phyloP scores from a whole-genome alignment of 2,797 vertebrate genomes.

The Sebastes minor region DNA sequence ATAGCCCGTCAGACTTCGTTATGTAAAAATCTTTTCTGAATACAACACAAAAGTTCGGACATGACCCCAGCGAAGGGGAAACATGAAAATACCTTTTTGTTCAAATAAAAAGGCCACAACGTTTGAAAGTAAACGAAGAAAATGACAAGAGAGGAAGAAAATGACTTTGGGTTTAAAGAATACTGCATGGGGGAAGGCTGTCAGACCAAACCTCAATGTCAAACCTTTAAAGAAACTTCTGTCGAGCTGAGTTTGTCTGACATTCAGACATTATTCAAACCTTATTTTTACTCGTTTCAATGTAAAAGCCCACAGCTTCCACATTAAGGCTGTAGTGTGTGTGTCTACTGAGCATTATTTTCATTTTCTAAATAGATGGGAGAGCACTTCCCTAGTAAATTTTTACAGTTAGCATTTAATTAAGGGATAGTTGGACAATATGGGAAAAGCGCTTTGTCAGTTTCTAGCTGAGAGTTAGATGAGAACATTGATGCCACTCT shows the following conservation, averaged over 20 bases:
- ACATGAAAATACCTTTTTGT: slow-evolving; percentile 46
- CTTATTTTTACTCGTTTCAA: not conserved
- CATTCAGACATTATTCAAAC: not conserved
- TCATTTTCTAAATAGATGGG: not conserved
- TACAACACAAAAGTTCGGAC: slow-evolving; percentile 54
- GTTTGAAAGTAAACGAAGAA: slow-evolving; percentile 50
- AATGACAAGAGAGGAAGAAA: not conserved
- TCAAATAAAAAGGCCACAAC: slow-evolving; percentile 72
- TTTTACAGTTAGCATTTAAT: not conserved
- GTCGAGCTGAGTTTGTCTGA: slow-evolving; percentile 4
- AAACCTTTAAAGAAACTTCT: not conserved
- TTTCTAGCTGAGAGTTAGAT: not conserved
- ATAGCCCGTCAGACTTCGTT: slow-evolving; percentile 53
- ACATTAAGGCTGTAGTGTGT: slow-evolving; percentile 18
- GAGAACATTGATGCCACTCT: not conserved
- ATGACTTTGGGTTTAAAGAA: slow-evolving; percentile 40
- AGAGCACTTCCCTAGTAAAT: not conserved
- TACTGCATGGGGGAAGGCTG: slow-evolving; percentile 10
- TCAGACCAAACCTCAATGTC: slow-evolving; percentile 15
- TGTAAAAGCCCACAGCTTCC: slow-evolving; percentile 13
- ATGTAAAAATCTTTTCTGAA: slow-evolving; percentile 70
- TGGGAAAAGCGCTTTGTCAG: not conserved
- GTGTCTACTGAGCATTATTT: not conserved
- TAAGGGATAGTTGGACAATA: not conserved
- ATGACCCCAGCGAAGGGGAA: slow-evolving; percentile 40